Percentiles rank a stretch among this genome's conserved stretches.
phyloP scores from a whole-genome alignment of 2,888 invertebrate species.

The Calephelis perditalis region DNA sequence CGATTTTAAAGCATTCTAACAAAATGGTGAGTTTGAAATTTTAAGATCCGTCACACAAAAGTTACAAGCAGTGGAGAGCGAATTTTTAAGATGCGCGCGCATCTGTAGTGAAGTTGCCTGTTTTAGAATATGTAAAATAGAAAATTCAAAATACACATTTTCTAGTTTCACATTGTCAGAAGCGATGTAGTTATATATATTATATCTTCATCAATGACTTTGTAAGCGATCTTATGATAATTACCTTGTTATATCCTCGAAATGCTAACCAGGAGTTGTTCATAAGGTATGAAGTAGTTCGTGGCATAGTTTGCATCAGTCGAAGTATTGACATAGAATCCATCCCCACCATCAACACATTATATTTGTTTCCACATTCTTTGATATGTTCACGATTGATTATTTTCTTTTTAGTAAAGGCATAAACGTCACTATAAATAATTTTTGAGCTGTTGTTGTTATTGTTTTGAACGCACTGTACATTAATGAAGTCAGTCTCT shows the following conservation, averaged over 20 bases:
- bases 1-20: too few relatives aligned
- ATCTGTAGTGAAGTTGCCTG: too few relatives aligned
- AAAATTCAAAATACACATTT: too few relatives aligned
- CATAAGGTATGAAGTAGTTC: conserved; percentile 82
- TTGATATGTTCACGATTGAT: background rate
- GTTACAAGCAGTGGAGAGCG: too few relatives aligned
- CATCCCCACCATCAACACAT: conserved; percentile 88
- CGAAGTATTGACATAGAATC: conserved; percentile 91
- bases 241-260: conserved; percentile 84
- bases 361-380: conserved; percentile 46
- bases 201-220: too few relatives aligned
- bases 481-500: conserved; percentile 53
- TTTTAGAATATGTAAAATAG: too few relatives aligned
- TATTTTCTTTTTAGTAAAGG: conserved; percentile 62
- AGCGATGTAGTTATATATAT: too few relatives aligned
- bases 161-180: too few relatives aligned
- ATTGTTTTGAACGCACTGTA: conserved; percentile 50
- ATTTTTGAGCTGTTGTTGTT: conserved; percentile 39
- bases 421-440: conserved; percentile 64
- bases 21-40: too few relatives aligned
- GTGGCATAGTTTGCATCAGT: conserved; percentile 85
- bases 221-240: too few relatives aligned
- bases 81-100: too few relatives aligned
- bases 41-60: too few relatives aligned
- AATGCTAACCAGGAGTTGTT: conserved; percentile 84